phyloP scores from a whole-genome alignment of 2,797 vertebrate species.

The Pelobates cultripes region DNA sequence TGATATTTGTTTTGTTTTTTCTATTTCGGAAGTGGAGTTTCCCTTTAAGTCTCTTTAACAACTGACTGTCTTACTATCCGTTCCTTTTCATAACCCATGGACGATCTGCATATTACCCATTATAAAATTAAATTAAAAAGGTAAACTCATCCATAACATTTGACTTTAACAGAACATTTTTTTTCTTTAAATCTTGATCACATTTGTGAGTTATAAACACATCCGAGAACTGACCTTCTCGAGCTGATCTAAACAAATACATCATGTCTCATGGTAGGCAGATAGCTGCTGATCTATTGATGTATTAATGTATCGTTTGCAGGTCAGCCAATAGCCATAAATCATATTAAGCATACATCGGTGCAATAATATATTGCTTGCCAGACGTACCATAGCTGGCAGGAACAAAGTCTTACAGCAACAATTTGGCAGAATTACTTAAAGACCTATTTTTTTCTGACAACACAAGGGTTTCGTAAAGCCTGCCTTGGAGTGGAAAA shows the following conservation, averaged over 20 bases:
- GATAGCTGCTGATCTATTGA: conserved; percentile 45
- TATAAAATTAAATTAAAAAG: neutral
- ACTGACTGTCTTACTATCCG: too few relatives aligned
- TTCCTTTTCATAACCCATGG: too few relatives aligned
- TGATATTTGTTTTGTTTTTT: too few relatives aligned
- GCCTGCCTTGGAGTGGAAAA: conserved; percentile 25
- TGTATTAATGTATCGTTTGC: conserved; percentile 25
- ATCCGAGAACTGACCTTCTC: conserved; percentile 41
- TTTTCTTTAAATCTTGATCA: neutral
- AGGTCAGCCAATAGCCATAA: conserved; percentile 38
- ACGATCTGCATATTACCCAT: neutral
- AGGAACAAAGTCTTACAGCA: conserved; percentile 11
- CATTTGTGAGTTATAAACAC: conserved; percentile 40
- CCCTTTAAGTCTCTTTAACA: too few relatives aligned
- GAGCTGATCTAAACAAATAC: conserved; percentile 57
- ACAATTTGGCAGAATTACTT: conserved; percentile 37
- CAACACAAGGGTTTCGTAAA: conserved; percentile 35
- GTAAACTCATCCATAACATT: neutral
- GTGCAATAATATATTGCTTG: conserved; percentile 4
- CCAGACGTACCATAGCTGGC: conserved; percentile 15
- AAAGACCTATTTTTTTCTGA: neutral
- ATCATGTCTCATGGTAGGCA: conserved; percentile 46
- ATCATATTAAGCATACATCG: conserved; percentile 34
- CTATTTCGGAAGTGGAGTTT: too few relatives aligned
- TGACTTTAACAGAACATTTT: neutral